Conservation (phyloP, 2,113 vertebrate species). For the Malaclemys terrapin region DNA sequence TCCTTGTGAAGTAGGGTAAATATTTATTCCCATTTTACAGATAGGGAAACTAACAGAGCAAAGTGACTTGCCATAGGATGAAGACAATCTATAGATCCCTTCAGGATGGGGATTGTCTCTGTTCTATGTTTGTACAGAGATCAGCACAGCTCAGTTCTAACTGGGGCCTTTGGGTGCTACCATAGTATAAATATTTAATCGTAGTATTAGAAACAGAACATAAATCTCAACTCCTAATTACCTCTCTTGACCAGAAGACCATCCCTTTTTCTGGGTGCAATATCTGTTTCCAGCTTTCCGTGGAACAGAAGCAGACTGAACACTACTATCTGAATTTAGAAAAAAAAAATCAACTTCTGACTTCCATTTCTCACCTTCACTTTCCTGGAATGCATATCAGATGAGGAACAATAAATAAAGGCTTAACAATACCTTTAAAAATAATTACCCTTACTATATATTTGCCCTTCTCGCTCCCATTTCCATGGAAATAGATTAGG, state of each 20-base stretch:
- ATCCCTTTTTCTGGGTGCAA: not conserved
- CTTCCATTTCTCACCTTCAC: not conserved
- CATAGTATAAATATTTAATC: not conserved
- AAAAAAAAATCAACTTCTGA: not conserved
- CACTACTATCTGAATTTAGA: not conserved
- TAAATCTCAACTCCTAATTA: not conserved
- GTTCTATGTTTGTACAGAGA: accelerated
- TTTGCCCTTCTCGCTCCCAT: slow-evolving; percentile 18
- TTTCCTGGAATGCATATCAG: not conserved
- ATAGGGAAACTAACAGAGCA: not conserved
- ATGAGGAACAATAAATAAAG: slow-evolving; percentile 4
- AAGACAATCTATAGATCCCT: not conserved
- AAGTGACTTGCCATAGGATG: not conserved
- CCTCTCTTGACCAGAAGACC: not conserved
- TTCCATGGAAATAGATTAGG: slow-evolving; percentile 42
- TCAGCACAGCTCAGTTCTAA: not conserved
- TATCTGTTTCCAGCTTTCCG: not conserved
- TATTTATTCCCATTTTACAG: not conserved
- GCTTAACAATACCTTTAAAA: slow-evolving; percentile 28
- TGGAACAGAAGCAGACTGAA: not conserved
- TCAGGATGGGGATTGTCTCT: not conserved
- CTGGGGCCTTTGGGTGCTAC: not conserved
- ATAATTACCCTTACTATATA: not conserved
- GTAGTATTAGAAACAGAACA: not conserved
- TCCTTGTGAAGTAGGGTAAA: not conserved